These are phyloP conservation scores for Lathamus discolor DNA, from an alignment of 2,113 vertebrate species.

Conservation along the genomic window DNA sequence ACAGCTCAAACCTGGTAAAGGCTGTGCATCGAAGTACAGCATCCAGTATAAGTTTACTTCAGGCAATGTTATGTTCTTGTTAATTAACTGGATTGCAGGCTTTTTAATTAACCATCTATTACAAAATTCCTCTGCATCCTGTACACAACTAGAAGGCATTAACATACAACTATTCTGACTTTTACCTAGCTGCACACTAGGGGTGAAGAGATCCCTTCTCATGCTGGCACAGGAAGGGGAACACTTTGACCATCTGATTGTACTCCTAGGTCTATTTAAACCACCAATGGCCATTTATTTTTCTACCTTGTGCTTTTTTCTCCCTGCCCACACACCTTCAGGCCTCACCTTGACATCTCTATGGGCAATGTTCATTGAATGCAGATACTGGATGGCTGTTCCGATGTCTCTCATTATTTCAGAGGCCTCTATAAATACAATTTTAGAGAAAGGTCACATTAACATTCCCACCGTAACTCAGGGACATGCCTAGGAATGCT, in stretches of 20 bases:
- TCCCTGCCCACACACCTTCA: not conserved
- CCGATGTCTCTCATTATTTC: slow-evolving; percentile 96
- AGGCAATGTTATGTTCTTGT: not conserved
- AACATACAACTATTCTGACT: not conserved
- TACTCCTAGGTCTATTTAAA: not conserved
- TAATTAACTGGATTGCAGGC: not conserved
- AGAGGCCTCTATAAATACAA: slow-evolving; percentile 84
- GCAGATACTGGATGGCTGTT: slow-evolving; percentile 91
- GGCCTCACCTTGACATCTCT: slow-evolving; percentile 92
- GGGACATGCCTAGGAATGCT: slow-evolving; percentile 36
- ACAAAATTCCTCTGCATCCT: not conserved
- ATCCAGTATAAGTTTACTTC: not conserved
- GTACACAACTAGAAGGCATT: not conserved
- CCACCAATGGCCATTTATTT: not conserved
- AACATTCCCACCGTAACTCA: slow-evolving; percentile 43
- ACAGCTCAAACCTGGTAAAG: not conserved
- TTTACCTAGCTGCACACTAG: not conserved
- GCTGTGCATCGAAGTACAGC: not conserved
- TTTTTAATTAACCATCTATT: not conserved
- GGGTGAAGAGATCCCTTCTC: not conserved
- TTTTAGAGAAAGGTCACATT: slow-evolving; percentile 68
- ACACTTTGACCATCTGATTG: not conserved
- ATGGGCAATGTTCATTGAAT: slow-evolving; percentile 92
- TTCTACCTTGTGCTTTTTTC: not conserved
- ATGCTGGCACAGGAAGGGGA: not conserved